Base-by-base conservation (phyloP, 2,888 invertebrate genomes). In the Sarcophaga variegata region DNA sequence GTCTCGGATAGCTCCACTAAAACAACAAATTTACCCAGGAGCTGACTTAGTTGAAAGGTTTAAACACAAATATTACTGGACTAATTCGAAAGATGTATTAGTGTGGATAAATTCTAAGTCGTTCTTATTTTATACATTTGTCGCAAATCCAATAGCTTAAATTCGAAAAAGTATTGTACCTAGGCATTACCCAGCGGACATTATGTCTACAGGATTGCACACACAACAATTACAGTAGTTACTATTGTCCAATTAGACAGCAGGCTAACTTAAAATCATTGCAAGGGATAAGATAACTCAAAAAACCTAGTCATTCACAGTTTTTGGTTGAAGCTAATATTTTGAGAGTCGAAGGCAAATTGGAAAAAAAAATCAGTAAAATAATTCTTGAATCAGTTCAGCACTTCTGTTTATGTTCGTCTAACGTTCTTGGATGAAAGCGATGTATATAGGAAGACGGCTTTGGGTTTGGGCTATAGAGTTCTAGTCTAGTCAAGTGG, bases 121-220 rank as follows among this genome's bases (percentile, higher is more conserved):
- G 8, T 67, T 45, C 20, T 47, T 11, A 12, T 69, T 49, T 47
- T 25, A 69, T 8, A 69, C 69, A 69, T 69, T 69, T 69, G 49
- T 69, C 1, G 20, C 20, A 12, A 69, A 69, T 20, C n/a, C 3
- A 22, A 49, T 69, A n/a, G 47, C 12, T 4, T 47, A 47, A 47
- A 22, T 69, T 22, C 12, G 47, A 69, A 22, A 45, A 22, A 0
- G 47, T 5, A 69, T 47, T 11, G 17, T 27, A 17, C 37, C 66
- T 4, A 17, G 17, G 5, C 27, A 66, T 20, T 47, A 69, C 20
- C 49, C 49, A 12, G 12, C 49, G 10, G 49, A 49, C 49, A n/a
- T n/a, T n/a, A 12, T 49, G 12, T 49, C 49, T 12, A 10, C 11
- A 12, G 60, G 60, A 60, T 60, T 60, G 60, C 20, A 60, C 8